Evolutionary conservation across 2,113 vertebrate genomes (phyloP).

Genomic region (Euleptes europaea): DNA sequence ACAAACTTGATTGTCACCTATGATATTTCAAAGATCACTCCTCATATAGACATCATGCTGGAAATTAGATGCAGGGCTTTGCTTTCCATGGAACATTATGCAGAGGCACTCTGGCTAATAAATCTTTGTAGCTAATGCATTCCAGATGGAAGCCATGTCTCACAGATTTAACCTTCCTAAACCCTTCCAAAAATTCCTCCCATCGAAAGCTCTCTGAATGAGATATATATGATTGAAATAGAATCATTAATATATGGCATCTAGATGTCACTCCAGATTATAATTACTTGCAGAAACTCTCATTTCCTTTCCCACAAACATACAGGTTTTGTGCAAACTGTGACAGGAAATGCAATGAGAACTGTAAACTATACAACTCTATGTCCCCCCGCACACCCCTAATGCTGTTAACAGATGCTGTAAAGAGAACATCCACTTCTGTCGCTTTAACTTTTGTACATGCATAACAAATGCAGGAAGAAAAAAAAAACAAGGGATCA

Average conservation of each 20-base stretch:
- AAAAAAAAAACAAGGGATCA: slow-evolving; percentile 46
- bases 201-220: slow-evolving; percentile 79
- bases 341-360: slow-evolving; percentile 55
- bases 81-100: slow-evolving; percentile 86
- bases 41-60: slow-evolving; percentile 84
- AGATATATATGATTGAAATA: slow-evolving; percentile 85
- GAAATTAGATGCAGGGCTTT: slow-evolving; percentile 83
- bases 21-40: slow-evolving; percentile 83
- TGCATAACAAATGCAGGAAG: slow-evolving; percentile 58
- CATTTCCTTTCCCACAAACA: slow-evolving; percentile 65
- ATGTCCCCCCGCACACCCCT: slow-evolving; percentile 47
- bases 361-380: slow-evolving; percentile 50
- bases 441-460: slow-evolving; percentile 62
- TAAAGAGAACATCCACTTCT: slow-evolving; percentile 56
- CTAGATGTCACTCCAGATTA: slow-evolving; percentile 79
- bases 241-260: slow-evolving; percentile 85
- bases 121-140: slow-evolving; percentile 91
- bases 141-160: slow-evolving; percentile 92
- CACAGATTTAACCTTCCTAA: slow-evolving; percentile 91
- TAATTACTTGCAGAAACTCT: slow-evolving; percentile 72
- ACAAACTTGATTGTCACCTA: slow-evolving; percentile 83
- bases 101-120: slow-evolving; percentile 88
- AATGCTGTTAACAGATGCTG: slow-evolving; percentile 50
- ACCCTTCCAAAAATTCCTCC: slow-evolving; percentile 89
- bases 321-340: slow-evolving; percentile 60